Percentiles rank a stretch among this genome's conserved stretches.
These are phyloP conservation scores for Lepidocyrtoides sp. DNA, from an alignment of 2,888 invertebrate species.

Conservation along the genomic window DNA sequence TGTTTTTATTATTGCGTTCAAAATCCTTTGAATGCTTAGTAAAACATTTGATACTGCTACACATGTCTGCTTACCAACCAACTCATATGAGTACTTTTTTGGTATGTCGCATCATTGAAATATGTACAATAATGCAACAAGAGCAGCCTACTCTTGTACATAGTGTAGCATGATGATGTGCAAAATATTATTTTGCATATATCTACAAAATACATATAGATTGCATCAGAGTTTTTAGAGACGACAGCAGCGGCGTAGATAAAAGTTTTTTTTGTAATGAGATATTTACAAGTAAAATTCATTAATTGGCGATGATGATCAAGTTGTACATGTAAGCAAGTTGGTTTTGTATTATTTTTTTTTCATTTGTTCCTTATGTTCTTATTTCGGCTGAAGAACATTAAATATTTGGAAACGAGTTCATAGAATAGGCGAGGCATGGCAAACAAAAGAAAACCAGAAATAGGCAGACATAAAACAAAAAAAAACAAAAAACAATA, in stretches of 20 bases:
- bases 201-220: too few species aligned
- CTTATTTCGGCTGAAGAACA: too few species aligned
- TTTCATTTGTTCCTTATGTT: too few species aligned
- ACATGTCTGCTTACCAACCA: too few species aligned
- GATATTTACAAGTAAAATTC: not conserved
- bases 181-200: not conserved
- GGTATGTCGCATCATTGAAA: slow-evolving; percentile 12
- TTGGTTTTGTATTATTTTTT: not conserved
- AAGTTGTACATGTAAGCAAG: not conserved
- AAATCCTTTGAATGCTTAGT: not conserved
- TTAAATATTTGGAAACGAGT: not conserved
- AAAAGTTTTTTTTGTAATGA: not conserved
- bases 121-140: too few species aligned
- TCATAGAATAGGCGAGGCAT: not conserved
- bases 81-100: too few species aligned
- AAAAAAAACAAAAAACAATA: not conserved
- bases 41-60: too few species aligned
- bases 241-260: not conserved
- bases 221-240: not conserved
- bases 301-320: slow-evolving; percentile 10
- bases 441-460: not conserved
- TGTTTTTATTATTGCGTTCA: not conserved
- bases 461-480: not conserved
- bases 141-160: too few species aligned
- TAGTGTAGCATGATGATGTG: not conserved